phyloP scores from a whole-genome alignment of 2,113 vertebrate species.

The Crotophaga sulcirostris region DNA sequence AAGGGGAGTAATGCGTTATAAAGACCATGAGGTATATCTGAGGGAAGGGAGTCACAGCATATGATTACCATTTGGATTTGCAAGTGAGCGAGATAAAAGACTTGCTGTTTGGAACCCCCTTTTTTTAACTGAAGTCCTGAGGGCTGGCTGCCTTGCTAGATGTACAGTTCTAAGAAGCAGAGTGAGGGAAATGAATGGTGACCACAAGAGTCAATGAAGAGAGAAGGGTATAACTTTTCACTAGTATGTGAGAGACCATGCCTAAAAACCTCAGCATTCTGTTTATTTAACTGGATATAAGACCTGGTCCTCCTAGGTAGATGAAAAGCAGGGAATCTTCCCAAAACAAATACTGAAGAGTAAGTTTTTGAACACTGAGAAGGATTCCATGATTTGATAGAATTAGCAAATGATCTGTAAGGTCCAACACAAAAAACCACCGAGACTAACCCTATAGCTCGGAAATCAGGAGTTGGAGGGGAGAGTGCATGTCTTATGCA shows the following conservation, averaged over 20 bases:
- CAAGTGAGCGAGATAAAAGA: not conserved
- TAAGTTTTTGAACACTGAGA: not conserved
- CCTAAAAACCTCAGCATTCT: not conserved
- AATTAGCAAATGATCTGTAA: not conserved
- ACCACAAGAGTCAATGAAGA: not conserved
- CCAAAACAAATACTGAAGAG: not conserved
- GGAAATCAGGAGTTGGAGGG: too few relatives aligned
- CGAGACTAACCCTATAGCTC: too few relatives aligned
- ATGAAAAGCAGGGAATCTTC: not conserved
- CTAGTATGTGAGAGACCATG: not conserved
- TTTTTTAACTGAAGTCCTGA: not conserved
- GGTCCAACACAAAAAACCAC: too few relatives aligned
- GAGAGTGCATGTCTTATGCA: too few relatives aligned
- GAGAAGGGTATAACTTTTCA: not conserved
- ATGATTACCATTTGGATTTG: not conserved
- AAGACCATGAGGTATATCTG: not conserved
- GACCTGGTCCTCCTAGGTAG: not conserved
- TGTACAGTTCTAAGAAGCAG: not conserved
- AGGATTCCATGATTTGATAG: not conserved
- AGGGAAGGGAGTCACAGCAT: not conserved
- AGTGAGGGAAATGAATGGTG: not conserved
- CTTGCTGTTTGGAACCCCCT: not conserved
- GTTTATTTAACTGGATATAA: not conserved
- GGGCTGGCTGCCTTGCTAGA: not conserved
- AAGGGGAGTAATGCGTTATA: not conserved